Evolutionary conservation across 2,888 invertebrate species (phyloP).

Genomic region (Drosophila conformis): DNA sequence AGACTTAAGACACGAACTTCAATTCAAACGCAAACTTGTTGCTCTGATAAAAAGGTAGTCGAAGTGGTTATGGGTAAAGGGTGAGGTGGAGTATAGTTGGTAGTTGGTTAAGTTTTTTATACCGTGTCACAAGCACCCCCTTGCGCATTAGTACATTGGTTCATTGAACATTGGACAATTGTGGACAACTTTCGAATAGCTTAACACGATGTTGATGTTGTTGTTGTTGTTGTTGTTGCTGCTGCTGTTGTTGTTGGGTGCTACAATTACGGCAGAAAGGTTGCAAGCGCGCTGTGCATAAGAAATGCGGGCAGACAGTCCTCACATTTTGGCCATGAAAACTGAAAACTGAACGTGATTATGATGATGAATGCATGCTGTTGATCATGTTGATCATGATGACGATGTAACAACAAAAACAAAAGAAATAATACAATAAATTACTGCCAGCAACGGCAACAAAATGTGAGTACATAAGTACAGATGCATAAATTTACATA

Average conservation of each 20-base stretch:
- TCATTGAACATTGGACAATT: constrained; percentile 69
- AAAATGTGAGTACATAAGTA: constrained; percentile 19
- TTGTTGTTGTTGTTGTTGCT: constrained; percentile 5
- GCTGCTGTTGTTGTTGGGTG: constrained; percentile 38
- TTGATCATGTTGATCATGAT: constrained; percentile 9
- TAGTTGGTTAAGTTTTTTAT: constrained; percentile 27
- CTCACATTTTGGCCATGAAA: constrained; percentile 61
- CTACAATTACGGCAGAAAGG: constrained; percentile 59
- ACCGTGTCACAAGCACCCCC: background rate
- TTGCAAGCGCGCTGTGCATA: constrained; percentile 29
- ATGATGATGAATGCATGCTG: constrained; percentile 20
- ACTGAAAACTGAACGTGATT: constrained; percentile 36
- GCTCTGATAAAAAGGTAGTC: constrained; percentile 1
- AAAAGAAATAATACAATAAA: constrained; percentile 19
- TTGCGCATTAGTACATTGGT: constrained; percentile 45
- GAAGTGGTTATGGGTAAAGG: background rate
- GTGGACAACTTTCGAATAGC: constrained; percentile 69
- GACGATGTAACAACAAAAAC: constrained; percentile 22
- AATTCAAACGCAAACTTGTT: constrained; percentile 19
- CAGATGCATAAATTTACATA: constrained; percentile 52
- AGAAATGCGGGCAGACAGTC: constrained; percentile 37
- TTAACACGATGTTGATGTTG: constrained; percentile 30
- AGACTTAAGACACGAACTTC: constrained; percentile 66
- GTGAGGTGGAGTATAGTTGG: background rate
- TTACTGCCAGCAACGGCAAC: constrained; percentile 23